Percentiles rank a stretch among this genome's conserved stretches.
phyloP scores from a whole-genome alignment of 2,888 invertebrate species.

The Stenichneumon culpator region DNA sequence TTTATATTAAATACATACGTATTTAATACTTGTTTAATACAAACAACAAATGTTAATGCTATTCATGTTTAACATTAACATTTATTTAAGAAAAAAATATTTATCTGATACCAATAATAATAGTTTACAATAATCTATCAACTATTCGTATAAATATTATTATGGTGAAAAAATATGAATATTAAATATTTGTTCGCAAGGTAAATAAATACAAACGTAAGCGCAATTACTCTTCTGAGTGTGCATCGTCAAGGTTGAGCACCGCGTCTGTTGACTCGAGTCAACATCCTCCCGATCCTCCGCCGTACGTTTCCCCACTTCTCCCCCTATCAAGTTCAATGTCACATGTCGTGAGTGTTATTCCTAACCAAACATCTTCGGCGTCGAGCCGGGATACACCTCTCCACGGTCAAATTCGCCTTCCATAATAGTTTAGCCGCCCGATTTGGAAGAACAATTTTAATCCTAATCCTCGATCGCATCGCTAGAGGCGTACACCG shows the following conservation, averaged over 20 bases:
- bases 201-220: too few relatives aligned
- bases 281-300: slow-evolving; percentile 26
- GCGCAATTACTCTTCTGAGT: too few relatives aligned
- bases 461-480: slow-evolving; percentile 45
- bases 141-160: too few relatives aligned
- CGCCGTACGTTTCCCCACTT: background rate
- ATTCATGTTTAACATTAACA: too few relatives aligned
- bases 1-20: too few relatives aligned
- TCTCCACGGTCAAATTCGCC: background rate
- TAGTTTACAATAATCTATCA: too few relatives aligned
- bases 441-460: slow-evolving; percentile 44
- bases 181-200: too few relatives aligned
- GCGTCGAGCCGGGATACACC: slow-evolving; percentile 33
- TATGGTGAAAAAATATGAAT: too few relatives aligned
- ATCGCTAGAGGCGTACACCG: slow-evolving; percentile 2
- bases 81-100: too few relatives aligned
- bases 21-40: too few relatives aligned
- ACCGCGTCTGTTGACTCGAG: slow-evolving; percentile 31
- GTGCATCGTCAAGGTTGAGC: slow-evolving; percentile 37
- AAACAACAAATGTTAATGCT: too few relatives aligned
- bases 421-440: background rate
- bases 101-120: too few relatives aligned
- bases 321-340: slow-evolving; percentile 50
- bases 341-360: slow-evolving; percentile 29
- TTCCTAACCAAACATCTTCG: slow-evolving; percentile 20